These are phyloP conservation scores for Ginglymostoma cirratum DNA, from an alignment of 2,113 vertebrate genomes.

Conservation along the genomic window DNA sequence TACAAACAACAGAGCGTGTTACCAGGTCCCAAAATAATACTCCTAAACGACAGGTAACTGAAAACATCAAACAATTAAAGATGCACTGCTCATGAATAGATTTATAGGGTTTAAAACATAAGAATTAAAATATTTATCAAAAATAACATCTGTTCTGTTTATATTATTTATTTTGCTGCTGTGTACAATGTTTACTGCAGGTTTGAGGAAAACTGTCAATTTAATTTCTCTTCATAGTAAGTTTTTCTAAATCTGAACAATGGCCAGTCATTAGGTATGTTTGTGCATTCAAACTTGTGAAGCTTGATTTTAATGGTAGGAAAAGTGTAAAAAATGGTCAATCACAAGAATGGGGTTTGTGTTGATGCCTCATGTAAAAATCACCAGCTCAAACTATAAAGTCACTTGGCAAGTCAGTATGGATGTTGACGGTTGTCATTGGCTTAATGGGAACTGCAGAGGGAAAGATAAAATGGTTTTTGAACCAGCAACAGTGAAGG, in stretches of 20 bases:
- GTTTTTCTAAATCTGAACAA: neutral
- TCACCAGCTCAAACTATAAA: neutral
- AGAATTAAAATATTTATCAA: neutral
- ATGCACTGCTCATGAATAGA: neutral
- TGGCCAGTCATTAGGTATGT: neutral
- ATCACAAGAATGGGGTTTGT: neutral
- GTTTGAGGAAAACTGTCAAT: neutral
- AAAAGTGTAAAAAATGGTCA: neutral
- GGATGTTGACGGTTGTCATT: neutral
- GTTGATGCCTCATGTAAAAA: neutral
- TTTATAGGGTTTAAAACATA: neutral
- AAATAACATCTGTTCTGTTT: neutral
- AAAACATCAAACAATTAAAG: neutral
- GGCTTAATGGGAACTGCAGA: neutral
- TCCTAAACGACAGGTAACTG: conserved; percentile 38
- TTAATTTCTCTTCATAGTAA: neutral
- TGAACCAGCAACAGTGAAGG: neutral
- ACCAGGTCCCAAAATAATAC: conserved; percentile 29
- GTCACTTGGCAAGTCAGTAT: neutral
- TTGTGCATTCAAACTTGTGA: neutral
- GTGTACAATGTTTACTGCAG: neutral
- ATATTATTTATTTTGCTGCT: neutral
- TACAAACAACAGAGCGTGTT: neutral
- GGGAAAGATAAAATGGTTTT: neutral
- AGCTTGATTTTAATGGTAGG: neutral